Percentiles rank a stretch among this genome's conserved stretches.
These are phyloP conservation scores for Lateolabrax maculatus DNA, from an alignment of 2,797 vertebrate genomes.

Conservation along the genomic window DNA sequence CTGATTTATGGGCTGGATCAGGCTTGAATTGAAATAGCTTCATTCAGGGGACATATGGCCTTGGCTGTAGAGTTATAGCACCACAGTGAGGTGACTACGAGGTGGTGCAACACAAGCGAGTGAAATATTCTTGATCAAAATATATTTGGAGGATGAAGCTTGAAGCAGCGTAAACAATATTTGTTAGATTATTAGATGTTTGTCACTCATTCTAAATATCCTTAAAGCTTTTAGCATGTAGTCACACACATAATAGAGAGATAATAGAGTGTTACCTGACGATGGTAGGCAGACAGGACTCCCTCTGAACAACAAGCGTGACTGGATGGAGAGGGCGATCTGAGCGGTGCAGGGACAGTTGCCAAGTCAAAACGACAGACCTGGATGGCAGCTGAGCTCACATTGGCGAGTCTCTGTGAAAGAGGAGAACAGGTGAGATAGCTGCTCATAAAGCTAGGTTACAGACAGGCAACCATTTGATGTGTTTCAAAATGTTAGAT, in stretches of 20 bases:
- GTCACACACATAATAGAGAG: neutral
- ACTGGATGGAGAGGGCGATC: constrained; percentile 30
- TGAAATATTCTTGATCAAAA: neutral
- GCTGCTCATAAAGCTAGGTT: neutral
- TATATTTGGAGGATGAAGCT: neutral
- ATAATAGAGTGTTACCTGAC: constrained; percentile 69
- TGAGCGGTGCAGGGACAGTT: constrained; percentile 23
- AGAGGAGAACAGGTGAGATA: constrained; percentile 26
- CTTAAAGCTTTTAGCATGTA: neutral
- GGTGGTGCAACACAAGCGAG: constrained; percentile 35
- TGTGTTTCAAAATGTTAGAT: neutral
- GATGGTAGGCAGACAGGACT: constrained; percentile 64
- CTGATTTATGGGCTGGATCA: constrained; percentile 30
- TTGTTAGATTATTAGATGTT: neutral
- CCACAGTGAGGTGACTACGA: constrained; percentile 61
- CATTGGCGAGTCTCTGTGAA: constrained; percentile 66
- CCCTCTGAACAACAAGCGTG: constrained; percentile 54
- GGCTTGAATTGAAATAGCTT: neutral
- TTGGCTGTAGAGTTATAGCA: constrained; percentile 30
- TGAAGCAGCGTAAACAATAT: neutral
- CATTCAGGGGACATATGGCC: neutral
- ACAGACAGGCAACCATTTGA: neutral
- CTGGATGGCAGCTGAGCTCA: constrained; percentile 61
- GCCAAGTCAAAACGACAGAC: constrained; percentile 52
- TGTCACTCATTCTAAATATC: neutral